Conservation (phyloP, 2,113 vertebrate species). For the Hemichromis elongatus region DNA sequence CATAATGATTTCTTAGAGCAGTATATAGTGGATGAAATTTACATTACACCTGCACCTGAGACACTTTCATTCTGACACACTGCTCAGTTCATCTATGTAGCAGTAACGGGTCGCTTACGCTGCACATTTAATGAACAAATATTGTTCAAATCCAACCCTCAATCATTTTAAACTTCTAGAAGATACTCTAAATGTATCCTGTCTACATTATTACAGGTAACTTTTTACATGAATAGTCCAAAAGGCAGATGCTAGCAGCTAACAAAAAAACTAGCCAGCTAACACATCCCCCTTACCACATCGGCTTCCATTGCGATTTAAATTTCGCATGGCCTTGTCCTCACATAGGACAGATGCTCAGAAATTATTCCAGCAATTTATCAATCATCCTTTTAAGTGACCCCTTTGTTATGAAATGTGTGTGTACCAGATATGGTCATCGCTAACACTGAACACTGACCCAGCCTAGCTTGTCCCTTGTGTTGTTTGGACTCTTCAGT, state of each 20-base stretch:
- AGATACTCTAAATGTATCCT: neutral
- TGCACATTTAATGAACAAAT: neutral
- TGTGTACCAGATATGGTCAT: neutral
- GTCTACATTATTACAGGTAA: neutral
- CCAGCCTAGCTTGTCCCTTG: neutral
- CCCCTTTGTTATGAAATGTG: neutral
- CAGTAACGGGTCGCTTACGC: neutral
- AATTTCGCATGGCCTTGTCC: neutral
- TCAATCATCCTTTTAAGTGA: neutral
- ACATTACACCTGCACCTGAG: neutral
- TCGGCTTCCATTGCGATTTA: neutral
- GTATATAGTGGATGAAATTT: neutral
- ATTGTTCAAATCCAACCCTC: neutral
- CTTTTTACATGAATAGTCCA: neutral
- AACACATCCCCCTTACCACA: neutral
- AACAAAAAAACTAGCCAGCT: neutral
- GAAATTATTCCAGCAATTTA: neutral
- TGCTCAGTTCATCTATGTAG: neutral
- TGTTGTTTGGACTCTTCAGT: neutral
- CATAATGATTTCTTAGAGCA: neutral
- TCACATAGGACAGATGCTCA: neutral
- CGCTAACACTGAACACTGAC: neutral
- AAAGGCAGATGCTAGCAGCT: neutral
- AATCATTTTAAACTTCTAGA: neutral
- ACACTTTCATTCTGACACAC: neutral